A percentile compares a stretch with the other conserved stretches of the same genome.
phyloP scores from a whole-genome alignment of 2,888 invertebrate species.

The Agrotis segetum region DNA sequence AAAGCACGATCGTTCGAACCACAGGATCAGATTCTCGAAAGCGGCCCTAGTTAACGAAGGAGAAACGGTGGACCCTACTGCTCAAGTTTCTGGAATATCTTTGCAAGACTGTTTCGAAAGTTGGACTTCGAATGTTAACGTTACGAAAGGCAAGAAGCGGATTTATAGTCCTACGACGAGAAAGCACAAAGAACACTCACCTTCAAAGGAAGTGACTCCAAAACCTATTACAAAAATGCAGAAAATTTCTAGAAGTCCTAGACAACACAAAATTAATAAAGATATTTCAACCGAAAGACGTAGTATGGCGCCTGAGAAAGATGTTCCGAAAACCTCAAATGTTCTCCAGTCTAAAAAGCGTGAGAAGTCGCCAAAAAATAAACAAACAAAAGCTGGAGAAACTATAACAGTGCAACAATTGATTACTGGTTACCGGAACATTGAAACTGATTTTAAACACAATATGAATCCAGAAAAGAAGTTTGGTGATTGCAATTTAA shows the following conservation, averaged over 20 bases:
- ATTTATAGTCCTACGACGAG: constrained; percentile 70
- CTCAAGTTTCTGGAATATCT: neutral
- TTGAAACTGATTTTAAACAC: constrained; percentile 39
- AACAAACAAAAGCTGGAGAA: constrained; percentile 50
- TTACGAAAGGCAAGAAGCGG: constrained; percentile 74
- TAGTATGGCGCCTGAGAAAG: constrained; percentile 49
- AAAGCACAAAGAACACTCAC: constrained; percentile 50
- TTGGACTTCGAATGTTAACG: neutral
- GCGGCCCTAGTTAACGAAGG: constrained; percentile 67
- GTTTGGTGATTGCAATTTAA: constrained; percentile 53
- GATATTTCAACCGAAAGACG: constrained; percentile 17
- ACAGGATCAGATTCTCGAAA: neutral
- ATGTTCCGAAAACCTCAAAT: neutral
- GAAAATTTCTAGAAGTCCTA: constrained; percentile 73
- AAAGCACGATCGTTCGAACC: neutral
- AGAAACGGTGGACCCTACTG: constrained; percentile 19
- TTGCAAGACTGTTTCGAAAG: neutral
- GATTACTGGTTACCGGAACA: constrained; percentile 68
- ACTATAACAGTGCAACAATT: constrained; percentile 73
- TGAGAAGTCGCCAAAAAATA: constrained; percentile 50
- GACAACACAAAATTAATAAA: neutral
- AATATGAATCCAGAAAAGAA: constrained; percentile 56
- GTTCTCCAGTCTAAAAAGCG: neutral
- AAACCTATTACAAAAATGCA: constrained; percentile 79
- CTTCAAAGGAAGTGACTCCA: constrained; percentile 75